A percentile compares a stretch with the other conserved stretches of the same genome.
These are phyloP conservation scores for Channallabes apus DNA, from an alignment of 2,797 vertebrate genomes.

Conservation along the genomic window DNA sequence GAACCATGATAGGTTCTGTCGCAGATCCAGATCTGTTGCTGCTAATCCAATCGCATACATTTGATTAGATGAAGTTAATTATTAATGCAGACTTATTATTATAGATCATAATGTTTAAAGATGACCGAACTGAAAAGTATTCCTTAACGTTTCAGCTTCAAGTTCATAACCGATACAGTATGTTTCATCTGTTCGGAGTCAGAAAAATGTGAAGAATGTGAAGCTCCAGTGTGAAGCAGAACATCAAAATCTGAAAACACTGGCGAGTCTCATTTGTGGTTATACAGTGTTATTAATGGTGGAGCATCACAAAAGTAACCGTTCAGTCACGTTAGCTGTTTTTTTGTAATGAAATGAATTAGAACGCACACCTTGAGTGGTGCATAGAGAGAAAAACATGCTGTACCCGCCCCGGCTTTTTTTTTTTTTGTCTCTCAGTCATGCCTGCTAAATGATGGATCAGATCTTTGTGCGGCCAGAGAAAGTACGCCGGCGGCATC, in stretches of 20 bases:
- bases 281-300: not conserved
- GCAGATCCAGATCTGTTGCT: not conserved
- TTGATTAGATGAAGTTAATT: not conserved
- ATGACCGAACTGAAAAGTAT: not conserved
- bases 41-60: not conserved
- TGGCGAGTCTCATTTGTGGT: not conserved
- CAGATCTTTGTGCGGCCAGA: slow-evolving; percentile 67
- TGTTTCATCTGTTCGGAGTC: not conserved
- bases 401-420: not conserved
- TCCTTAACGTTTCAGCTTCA: not conserved
- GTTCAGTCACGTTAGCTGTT: not conserved
- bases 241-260: not conserved
- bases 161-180: not conserved
- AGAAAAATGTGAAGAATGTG: not conserved
- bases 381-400: not conserved
- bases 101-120: not conserved
- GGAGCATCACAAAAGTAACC: not conserved
- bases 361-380: not conserved
- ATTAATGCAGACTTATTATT: not conserved
- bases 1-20: not conserved
- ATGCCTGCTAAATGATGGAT: slow-evolving; percentile 62
- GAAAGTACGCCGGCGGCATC: slow-evolving; percentile 63
- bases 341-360: not conserved
- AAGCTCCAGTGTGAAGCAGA: not conserved
- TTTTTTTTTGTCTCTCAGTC: slow-evolving; percentile 48